A percentile compares a stretch with the other conserved stretches of the same genome.
These are phyloP conservation scores for Drosophila paracracens DNA, from an alignment of 2,888 invertebrate species.

Conservation along the genomic window DNA sequence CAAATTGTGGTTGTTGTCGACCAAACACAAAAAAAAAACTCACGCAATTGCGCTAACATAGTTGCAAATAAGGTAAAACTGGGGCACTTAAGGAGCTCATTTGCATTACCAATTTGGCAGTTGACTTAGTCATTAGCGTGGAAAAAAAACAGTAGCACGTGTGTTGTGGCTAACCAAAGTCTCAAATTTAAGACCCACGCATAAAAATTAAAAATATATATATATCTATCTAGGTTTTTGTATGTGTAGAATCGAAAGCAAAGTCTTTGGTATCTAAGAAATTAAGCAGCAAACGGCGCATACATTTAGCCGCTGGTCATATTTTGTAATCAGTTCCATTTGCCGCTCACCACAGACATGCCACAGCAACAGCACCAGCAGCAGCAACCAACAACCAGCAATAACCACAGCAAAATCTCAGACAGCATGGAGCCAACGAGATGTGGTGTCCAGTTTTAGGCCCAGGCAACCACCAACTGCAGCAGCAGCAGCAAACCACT, in stretches of 20 bases:
- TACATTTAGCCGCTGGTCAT: conserved; percentile 78
- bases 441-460: conserved; percentile 73
- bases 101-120: conserved; percentile 59
- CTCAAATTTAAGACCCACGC: conserved; percentile 72
- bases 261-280: conserved; percentile 63
- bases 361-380: conserved; percentile 34
- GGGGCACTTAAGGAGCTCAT: conserved; percentile 62
- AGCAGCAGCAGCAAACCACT: conserved; percentile 54
- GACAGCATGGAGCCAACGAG: conserved; percentile 71
- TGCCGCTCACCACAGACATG: conserved; percentile 73
- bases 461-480: conserved; percentile 40
- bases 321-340: conserved; percentile 79
- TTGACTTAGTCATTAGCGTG: conserved; percentile 54
- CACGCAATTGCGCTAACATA: conserved; percentile 9
- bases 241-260: conserved; percentile 29
- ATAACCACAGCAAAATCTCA: conserved; percentile 59
- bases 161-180: conserved; percentile 44
- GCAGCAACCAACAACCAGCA: conserved; percentile 31
- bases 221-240: neutral
- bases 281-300: conserved; percentile 77
- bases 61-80: conserved; percentile 32
- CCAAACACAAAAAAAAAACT: conserved; percentile 1
- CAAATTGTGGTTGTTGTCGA: conserved; percentile 21
- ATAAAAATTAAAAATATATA: conserved; percentile 46
- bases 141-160: conserved; percentile 68